phyloP scores from a whole-genome alignment of 2,888 invertebrate genomes.

The Cheilosia pagana region DNA sequence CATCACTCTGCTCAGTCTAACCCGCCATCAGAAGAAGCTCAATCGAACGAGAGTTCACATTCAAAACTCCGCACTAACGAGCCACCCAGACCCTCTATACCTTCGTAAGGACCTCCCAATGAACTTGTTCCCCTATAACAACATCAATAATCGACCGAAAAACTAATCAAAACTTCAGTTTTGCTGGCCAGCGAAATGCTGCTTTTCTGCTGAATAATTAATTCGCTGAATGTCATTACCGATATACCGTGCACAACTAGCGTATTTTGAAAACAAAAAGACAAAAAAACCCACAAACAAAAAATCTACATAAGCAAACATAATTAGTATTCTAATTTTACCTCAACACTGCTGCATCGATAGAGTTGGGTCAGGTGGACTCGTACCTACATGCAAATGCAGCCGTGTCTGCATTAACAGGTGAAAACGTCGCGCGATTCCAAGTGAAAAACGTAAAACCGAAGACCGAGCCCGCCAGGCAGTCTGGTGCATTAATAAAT shows the following conservation, averaged over 20 bases:
- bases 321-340: constrained; percentile 72
- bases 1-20: too few relatives aligned
- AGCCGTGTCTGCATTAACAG: constrained; percentile 67
- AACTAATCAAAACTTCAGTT: constrained; percentile 7
- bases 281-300: neutral
- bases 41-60: too few relatives aligned
- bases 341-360: constrained; percentile 67
- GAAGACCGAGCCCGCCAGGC: constrained; percentile 51
- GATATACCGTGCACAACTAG: neutral
- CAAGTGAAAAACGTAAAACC: constrained; percentile 9
- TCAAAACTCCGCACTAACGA: neutral
- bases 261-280: neutral
- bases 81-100: neutral
- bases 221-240: constrained; percentile 21
- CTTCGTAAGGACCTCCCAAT: neutral
- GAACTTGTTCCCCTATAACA: neutral
- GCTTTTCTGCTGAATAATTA: constrained; percentile 38
- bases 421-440: constrained; percentile 56
- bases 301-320: constrained; percentile 65
- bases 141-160: neutral
- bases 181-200: neutral
- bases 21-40: too few relatives aligned
- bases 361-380: constrained; percentile 34
- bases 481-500: constrained; percentile 74
- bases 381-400: constrained; percentile 4